phyloP scores from a whole-genome alignment of 2,888 invertebrate genomes.

The Dryobotodes eremita region DNA sequence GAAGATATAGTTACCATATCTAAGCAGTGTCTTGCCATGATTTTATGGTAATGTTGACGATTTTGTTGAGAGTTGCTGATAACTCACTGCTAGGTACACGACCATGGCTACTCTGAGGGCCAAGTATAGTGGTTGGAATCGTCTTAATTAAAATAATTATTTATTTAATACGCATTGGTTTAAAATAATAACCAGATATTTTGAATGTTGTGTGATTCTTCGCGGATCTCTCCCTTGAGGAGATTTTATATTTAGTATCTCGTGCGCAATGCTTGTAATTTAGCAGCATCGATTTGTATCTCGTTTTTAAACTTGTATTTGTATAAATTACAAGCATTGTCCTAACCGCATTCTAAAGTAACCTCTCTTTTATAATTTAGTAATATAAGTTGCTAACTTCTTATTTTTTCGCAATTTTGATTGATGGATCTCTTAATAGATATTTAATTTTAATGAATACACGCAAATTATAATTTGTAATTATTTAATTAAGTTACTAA shows the following conservation, averaged over 20 bases:
- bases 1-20: conserved; percentile 42
- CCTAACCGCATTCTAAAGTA: conserved; percentile 3
- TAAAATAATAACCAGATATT: not conserved
- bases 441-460: conserved; percentile 57
- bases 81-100: not conserved
- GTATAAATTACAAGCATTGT: conserved; percentile 12
- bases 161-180: conserved; percentile 10
- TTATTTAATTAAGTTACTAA: conserved; percentile 36
- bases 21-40: conserved; percentile 16
- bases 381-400: conserved; percentile 29
- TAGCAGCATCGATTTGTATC: not conserved
- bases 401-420: conserved; percentile 59
- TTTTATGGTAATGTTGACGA: conserved; percentile 6
- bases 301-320: not conserved
- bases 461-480: conserved; percentile 51
- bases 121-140: not conserved
- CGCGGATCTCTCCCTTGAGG: not conserved
- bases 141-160: conserved; percentile 18
- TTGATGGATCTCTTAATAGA: conserved; percentile 67
- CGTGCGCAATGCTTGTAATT: conserved; percentile 13
- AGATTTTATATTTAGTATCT: conserved; percentile 5
- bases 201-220: conserved; percentile 8
- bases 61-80: not conserved
- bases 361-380: conserved; percentile 3
- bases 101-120: not conserved